These are phyloP conservation scores for Sipha flava DNA, from an alignment of 1,140 invertebrate species.

Conservation along the genomic window DNA sequence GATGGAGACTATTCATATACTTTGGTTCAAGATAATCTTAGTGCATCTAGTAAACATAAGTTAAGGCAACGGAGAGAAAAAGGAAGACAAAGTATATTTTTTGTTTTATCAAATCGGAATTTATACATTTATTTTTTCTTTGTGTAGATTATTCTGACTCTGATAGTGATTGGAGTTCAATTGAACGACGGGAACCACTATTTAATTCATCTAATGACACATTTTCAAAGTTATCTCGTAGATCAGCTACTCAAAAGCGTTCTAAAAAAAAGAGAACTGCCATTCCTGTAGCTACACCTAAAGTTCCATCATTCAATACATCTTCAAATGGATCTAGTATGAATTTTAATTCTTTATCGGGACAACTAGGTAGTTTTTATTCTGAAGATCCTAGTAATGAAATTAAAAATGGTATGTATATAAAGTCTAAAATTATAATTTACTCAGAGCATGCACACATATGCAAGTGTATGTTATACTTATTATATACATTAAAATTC, in stretches of 20 bases:
- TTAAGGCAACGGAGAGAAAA: constrained; percentile 55
- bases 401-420: background rate
- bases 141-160: constrained; percentile 68
- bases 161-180: constrained; percentile 76
- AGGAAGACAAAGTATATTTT: constrained; percentile 52
- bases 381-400: background rate
- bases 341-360: background rate
- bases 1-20: constrained; percentile 55
- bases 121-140: constrained; percentile 32
- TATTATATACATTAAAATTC: too few relatives aligned
- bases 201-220: constrained; percentile 42
- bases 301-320: constrained; percentile 54
- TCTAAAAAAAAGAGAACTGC: constrained; percentile 65
- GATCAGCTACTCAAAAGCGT: constrained; percentile 66
- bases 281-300: constrained; percentile 74
- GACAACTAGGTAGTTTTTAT: background rate
- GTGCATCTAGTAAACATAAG: constrained; percentile 50
- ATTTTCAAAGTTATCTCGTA: constrained; percentile 55
- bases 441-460: too few relatives aligned
- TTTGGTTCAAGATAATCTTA: constrained; percentile 54
- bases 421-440: too few relatives aligned
- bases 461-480: too few relatives aligned
- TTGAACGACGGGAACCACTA: constrained; percentile 58
- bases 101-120: background rate
- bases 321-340: constrained; percentile 20